Conservation (phyloP, 2,113 vertebrate genomes). For the Phrynocephalus versicolor region DNA sequence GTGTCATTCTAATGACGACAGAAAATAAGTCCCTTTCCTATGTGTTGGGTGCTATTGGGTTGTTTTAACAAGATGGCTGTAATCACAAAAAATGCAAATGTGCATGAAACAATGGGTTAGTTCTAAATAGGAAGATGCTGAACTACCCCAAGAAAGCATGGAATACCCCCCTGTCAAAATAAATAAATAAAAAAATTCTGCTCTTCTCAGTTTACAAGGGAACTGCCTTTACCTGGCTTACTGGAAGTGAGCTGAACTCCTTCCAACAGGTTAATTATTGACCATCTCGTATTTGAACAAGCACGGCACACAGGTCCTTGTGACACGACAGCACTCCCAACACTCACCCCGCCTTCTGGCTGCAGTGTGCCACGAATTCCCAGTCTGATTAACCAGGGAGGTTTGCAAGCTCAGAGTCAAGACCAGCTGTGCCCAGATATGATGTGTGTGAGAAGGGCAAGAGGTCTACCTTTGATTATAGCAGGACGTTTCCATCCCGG, state of each 20-base stretch:
- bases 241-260: background rate
- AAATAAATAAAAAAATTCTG: background rate
- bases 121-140: background rate
- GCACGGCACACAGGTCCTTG: background rate
- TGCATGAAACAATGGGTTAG: background rate
- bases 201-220: background rate
- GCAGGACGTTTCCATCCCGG: no score
- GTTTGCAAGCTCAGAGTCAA: background rate
- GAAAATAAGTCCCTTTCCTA: background rate
- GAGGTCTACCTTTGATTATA: no score
- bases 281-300: slow-evolving; percentile 26
- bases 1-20: no score
- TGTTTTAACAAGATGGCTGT: background rate
- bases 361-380: background rate
- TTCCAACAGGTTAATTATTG: background rate
- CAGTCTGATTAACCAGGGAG: background rate
- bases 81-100: background rate
- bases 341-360: background rate
- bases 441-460: no score
- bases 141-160: background rate
- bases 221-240: background rate
- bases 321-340: slow-evolving; percentile 19
- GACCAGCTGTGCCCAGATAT: no score
- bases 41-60: no score
- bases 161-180: background rate